A percentile compares a stretch with the other conserved stretches of the same genome.
These are phyloP conservation scores for Channa argus DNA, from an alignment of 2,113 vertebrate species.

Conservation along the genomic window DNA sequence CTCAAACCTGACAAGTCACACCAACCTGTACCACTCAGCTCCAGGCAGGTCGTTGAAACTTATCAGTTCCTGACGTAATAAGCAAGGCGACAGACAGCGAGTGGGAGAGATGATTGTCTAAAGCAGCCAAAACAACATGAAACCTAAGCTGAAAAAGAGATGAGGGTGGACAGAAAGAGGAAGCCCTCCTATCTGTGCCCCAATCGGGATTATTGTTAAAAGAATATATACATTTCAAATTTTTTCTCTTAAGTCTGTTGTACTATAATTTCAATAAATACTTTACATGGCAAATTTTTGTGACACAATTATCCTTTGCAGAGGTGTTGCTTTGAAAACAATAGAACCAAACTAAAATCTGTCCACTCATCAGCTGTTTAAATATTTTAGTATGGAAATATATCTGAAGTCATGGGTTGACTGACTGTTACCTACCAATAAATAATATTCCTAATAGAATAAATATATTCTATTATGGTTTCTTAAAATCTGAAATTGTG, in stretches of 20 bases:
- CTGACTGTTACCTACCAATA: no score
- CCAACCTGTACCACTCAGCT: slow-evolving; percentile 40
- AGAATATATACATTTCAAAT: neutral
- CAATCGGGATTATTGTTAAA: neutral
- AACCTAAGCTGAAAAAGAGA: slow-evolving; percentile 3
- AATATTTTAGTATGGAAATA: neutral
- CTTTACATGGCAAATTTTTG: neutral
- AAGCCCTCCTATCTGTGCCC: neutral
- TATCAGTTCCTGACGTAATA: slow-evolving; percentile 3
- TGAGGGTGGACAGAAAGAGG: neutral
- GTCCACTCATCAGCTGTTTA: neutral
- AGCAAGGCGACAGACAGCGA: accelerated
- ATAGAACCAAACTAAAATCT: neutral
- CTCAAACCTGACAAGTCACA: slow-evolving; percentile 30
- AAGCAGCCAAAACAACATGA: slow-evolving; percentile 52
- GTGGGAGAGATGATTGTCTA: slow-evolving; percentile 56
- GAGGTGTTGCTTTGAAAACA: neutral
- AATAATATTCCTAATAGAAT: no score
- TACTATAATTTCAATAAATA: neutral
- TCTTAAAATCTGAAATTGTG: no score
- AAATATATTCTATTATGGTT: no score
- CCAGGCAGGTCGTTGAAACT: slow-evolving; percentile 3
- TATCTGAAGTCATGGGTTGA: neutral
- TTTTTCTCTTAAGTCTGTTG: neutral
- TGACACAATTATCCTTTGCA: neutral